These are phyloP conservation scores for Plecturocebus donacophilus DNA, from an alignment of 2,113 vertebrate genomes.

Conservation along the genomic window DNA sequence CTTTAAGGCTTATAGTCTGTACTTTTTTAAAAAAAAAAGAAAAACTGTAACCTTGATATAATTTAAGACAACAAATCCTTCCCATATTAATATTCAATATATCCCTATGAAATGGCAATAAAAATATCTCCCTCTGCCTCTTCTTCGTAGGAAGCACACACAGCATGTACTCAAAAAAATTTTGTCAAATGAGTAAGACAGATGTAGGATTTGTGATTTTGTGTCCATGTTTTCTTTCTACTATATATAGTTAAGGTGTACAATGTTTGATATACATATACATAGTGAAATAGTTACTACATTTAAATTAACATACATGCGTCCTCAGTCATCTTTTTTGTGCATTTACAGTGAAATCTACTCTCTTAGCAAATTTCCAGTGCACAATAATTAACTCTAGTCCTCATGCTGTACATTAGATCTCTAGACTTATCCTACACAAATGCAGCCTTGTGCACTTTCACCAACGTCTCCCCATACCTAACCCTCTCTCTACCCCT, in stretches of 20 bases:
- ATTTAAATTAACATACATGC: background rate
- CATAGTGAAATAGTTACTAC: background rate
- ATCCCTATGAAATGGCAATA: background rate
- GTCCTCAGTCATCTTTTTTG: background rate
- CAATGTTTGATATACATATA: background rate
- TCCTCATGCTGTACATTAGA: too few species aligned
- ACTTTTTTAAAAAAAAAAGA: background rate
- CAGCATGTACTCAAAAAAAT: background rate
- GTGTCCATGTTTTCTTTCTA: background rate
- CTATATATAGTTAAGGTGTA: background rate
- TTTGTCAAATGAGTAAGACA: background rate
- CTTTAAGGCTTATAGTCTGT: background rate
- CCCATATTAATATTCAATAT: slow-evolving; percentile 10
- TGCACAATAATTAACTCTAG: background rate
- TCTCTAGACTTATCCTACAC: background rate
- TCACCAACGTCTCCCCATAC: background rate
- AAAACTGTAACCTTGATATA: background rate
- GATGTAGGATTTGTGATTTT: background rate
- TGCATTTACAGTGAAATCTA: background rate
- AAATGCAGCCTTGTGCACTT: background rate
- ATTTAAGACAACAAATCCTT: background rate
- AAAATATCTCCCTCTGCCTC: background rate
- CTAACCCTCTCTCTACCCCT: too few species aligned
- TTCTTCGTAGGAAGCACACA: background rate
- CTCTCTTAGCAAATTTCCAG: background rate